Conservation (phyloP, 2,888 invertebrate species). For the Lacanobia oleracea region DNA sequence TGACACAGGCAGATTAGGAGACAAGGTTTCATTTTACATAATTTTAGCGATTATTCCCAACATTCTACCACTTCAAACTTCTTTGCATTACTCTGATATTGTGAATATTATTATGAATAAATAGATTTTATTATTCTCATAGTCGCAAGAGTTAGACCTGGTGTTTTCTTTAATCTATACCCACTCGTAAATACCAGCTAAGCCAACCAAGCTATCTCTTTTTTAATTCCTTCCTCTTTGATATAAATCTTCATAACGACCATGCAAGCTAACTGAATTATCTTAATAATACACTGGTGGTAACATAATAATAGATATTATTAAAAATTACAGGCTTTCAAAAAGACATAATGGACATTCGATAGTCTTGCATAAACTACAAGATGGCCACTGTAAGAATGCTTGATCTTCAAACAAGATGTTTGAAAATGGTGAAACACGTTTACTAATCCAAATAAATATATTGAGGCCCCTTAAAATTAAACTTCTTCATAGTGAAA, state of each 20-base stretch:
- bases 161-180: not conserved
- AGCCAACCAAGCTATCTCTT: not conserved
- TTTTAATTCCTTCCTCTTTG: slow-evolving; percentile 35
- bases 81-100: no score
- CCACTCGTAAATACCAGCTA: not conserved
- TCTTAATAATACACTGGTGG: slow-evolving; percentile 15
- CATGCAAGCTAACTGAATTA: slow-evolving; percentile 7
- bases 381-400: not conserved
- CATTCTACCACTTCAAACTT: no score
- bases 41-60: no score
- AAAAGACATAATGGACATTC: not conserved
- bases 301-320: not conserved
- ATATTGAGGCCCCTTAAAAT: no score
- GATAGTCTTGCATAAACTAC: slow-evolving; percentile 16
- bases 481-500: no score
- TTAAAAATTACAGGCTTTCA: slow-evolving; percentile 6
- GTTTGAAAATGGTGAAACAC: not conserved
- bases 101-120: no score
- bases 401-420: no score
- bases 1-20: no score
- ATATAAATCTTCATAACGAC: slow-evolving; percentile 20
- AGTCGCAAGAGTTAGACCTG: not conserved
- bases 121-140: not conserved
- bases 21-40: no score
- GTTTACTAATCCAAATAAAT: not conserved